Base-by-base conservation (phyloP, 2,888 invertebrate species). In the Heliconius erato region DNA sequence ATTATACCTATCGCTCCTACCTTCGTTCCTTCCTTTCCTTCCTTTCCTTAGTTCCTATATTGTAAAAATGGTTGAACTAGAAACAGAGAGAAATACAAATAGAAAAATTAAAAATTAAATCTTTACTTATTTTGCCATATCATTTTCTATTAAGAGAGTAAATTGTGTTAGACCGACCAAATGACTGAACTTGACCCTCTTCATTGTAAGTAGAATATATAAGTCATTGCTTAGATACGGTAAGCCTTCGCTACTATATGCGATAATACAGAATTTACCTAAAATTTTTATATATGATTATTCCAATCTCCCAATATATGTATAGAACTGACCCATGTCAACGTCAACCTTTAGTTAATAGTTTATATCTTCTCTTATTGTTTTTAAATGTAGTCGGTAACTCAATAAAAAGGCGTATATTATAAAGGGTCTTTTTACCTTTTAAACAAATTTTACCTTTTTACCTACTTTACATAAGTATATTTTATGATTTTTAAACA, bases 301-400 rank as follows among this genome's bases (percentile, higher is more conserved):
- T 82, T 80, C 80, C 79, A 79, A 40, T 63, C 82, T 67, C 77
- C 79, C 79, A 80, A 80, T 82, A 80, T 3, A n/a, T 59, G 11
- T 23, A 11, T 28, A 80, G 67, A 78, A 28, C 78, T 78, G 68
- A 85, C 85, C 85, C 82, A 78, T 72, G 74, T 85, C 85, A 84
- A 84, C 68, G 84, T 85, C 85, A 82, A 68, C 74, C 79, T 59
- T 80, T 76, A 83, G 74, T 82, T 82, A 80, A 71, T 80, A 79
- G 78, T 80, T 76, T 65, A 74, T 79, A 79, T 79, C 79, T 74
- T 26, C 80, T 49, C 79, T 82, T 59, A 82, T 84, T 81, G 82
- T 82, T 82, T 85, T 84, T 81, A 72, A 80, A 83, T 79, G 69
- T 79, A 40, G 35, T 28, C 26, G 35, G 32, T 71, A 67, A 81